phyloP scores from a whole-genome alignment of 2,888 invertebrate species.

The Ptilodon capucinus region DNA sequence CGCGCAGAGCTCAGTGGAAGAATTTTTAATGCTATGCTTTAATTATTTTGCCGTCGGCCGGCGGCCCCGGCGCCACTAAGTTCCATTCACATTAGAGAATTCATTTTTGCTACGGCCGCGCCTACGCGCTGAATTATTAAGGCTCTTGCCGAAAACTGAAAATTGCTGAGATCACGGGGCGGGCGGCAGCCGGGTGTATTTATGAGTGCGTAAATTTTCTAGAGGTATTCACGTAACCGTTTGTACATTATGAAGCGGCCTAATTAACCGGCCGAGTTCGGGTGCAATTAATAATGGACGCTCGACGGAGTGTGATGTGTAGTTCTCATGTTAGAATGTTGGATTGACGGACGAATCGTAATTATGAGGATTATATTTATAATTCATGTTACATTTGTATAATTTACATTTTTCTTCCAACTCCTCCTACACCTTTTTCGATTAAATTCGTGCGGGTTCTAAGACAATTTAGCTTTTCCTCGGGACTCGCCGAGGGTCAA shows the following conservation, averaged over 20 bases:
- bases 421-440: too few relatives aligned
- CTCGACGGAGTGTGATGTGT: conserved; percentile 21
- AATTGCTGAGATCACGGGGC: conserved; percentile 70
- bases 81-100: conserved; percentile 81
- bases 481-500: too few relatives aligned
- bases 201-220: conserved; percentile 71
- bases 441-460: too few relatives aligned
- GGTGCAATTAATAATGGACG: conserved; percentile 49
- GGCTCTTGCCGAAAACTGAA: conserved; percentile 76
- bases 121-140: conserved; percentile 42
- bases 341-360: conserved; percentile 20
- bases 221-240: conserved; percentile 69
- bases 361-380: conserved; percentile 13
- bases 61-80: conserved; percentile 48
- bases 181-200: conserved; percentile 58
- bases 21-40: conserved; percentile 81
- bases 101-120: conserved; percentile 70
- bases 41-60: conserved; percentile 76
- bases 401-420: too few relatives aligned
- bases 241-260: conserved; percentile 77
- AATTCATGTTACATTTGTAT: background rate
- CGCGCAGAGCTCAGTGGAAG: conserved; percentile 69
- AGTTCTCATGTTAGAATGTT: conserved; percentile 40
- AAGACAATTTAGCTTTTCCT: too few relatives aligned
- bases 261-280: conserved; percentile 71